Base-by-base conservation (phyloP, 2,113 vertebrate species). In the Patagioenas fasciata region DNA sequence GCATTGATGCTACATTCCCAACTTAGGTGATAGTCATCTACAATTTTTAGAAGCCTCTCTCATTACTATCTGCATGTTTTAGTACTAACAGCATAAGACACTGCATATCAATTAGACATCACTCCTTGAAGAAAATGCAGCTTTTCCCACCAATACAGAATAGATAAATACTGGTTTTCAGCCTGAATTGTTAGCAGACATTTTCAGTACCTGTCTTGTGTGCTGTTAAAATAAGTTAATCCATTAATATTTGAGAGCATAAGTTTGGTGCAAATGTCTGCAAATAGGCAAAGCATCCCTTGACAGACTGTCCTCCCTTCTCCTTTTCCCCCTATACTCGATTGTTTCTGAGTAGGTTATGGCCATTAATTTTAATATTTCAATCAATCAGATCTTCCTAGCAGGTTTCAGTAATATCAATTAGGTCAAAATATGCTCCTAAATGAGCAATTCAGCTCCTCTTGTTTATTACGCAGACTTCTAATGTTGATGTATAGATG, bases 381-480 rank as follows among this genome's bases (percentile, higher is more conserved):
- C 26, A 80, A 74, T 94, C 80, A 94, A 91, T 85, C 9, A 47
- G 77, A 64, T 85, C 60, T 85, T 93, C 82, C 62, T 67, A 84
- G 79, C 18, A 92, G 47, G 56, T 80, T 94, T 95, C 71, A 71
- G 71, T 64, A 91, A 88, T 73, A 94, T 62, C 61, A 96, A 84
- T 94, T 95, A 94, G 77, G 65, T 81, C 77, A 93, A 92, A 96
- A 86, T 86, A 84, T 29, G 40, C 16, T 95, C 80, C 75, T 82
- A 95, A 93, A 93, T 54, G 56, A 90, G 79, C 75, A 94, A 88
- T 88, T 70, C 42, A 82, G 11, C n/a, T 83, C 34, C 25, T 80
- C 80, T 81, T 94, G 77, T 94, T 96, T 94, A 84, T 93, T 92
- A 91, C 78, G 57, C 64, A 79, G 65, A 38, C 24, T 89, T 86